Conservation (phyloP, 2,888 invertebrate genomes). For the Heliothis peltigera region DNA sequence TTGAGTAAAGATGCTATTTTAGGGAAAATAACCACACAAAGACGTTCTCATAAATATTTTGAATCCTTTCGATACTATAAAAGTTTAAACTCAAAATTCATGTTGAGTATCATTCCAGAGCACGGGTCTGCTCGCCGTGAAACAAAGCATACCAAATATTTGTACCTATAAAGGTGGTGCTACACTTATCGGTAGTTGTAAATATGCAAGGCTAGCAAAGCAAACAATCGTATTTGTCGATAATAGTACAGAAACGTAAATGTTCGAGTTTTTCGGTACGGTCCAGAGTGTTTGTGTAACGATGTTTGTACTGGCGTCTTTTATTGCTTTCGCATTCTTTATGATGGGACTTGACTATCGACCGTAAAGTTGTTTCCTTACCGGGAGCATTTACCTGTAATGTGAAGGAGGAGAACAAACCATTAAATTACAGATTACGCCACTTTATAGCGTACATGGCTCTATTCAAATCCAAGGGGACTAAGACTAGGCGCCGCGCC, state of each 20-base stretch:
- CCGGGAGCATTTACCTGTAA: no score
- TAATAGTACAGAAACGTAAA: not conserved
- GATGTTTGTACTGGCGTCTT: constrained; percentile 1
- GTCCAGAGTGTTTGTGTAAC: constrained; percentile 12
- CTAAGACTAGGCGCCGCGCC: no score
- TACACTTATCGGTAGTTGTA: constrained; percentile 15
- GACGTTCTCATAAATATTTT: no score
- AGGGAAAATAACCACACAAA: no score
- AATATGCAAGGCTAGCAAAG: constrained; percentile 15
- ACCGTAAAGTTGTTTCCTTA: not conserved
- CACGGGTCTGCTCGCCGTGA: not conserved
- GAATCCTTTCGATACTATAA: no score
- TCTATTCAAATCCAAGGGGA: no score
- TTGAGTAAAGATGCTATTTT: no score
- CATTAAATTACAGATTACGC: no score
- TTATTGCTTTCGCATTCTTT: not conserved
- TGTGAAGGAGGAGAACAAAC: no score
- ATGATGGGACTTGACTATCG: not conserved
- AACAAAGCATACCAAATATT: constrained; percentile 21
- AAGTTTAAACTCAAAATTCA: not conserved
- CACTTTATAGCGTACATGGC: no score
- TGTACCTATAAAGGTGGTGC: not conserved
- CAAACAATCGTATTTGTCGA: constrained; percentile 14
- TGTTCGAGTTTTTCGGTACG: not conserved
- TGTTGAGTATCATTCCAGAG: not conserved